Evolutionary conservation across 2,797 vertebrate species (phyloP), one percentile per base, ranked within the genome.

Genomic region (Tangara arthus): DNA sequence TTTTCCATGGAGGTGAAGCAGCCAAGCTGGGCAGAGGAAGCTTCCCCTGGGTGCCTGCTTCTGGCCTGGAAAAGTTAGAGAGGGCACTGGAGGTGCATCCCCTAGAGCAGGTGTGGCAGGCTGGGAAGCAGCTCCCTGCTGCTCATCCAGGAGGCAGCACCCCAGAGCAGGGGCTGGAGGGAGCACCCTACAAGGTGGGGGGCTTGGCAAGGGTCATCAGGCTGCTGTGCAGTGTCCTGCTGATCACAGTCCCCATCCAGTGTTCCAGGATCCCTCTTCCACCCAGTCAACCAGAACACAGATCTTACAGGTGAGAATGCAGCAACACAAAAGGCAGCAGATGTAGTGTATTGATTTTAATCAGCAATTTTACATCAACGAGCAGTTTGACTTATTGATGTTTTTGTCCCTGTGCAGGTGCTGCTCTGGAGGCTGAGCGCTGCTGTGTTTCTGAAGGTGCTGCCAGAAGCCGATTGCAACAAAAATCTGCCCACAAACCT

Each of bases 161-260:
- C 24, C 27, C 2, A 4, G 47, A n/a, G 35, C 30, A 46, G 64
- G 30, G 66, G 46, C 57, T 76, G 78, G 16, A 82, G 59, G 46
- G 46, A 68, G 34, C 56, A 6, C 0, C 7, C 20, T 6, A 1
- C 0, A 0, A 30, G 18, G 14, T 13, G 53, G 9, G 37, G 47
- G 37, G 23, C 13, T 80, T 60, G 72, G 61, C 34, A 77, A 46
- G 66, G 34, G 30, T 11, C 50, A 53, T 19, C 59, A 22, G 75
- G 63, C 82, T 35, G 44, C 14, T 69, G 65, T 27, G 59, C 1
- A 0, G 16, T 12, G 15, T 34, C 70, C 15, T 1, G 2, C 15
- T 13, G 6, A 26, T 27, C 37, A 5, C 49, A 30, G 64, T 2
- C 47, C 39, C 73, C 60, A 30, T 2, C 42, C 15, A 1, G 1